Evolutionary conservation across 1,140 invertebrate genomes (phyloP).

Genomic region (Paraescarpia echinospica): DNA sequence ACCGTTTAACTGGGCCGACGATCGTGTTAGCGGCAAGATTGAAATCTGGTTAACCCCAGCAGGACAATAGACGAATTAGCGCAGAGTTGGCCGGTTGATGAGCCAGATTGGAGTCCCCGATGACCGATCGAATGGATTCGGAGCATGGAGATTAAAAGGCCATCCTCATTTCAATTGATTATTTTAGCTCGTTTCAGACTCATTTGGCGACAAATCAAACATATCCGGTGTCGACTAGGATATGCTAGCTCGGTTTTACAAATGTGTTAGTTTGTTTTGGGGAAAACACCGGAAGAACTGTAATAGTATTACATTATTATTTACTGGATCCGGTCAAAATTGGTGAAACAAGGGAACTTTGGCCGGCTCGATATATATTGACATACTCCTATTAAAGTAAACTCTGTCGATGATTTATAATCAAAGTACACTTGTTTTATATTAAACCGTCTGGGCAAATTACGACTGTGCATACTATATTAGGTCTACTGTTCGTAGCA

Average conservation of each 20-base stretch:
- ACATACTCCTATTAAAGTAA: too few species aligned
- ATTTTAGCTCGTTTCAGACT: background rate
- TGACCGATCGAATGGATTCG: background rate
- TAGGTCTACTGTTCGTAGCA: too few species aligned
- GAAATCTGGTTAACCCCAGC: background rate
- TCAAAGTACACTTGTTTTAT: too few species aligned
- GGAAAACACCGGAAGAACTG: background rate
- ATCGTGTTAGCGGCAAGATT: background rate
- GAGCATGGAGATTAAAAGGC: background rate
- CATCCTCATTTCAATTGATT: background rate
- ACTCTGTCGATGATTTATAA: too few species aligned
- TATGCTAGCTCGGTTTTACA: background rate
- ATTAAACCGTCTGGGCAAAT: too few species aligned
- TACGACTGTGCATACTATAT: too few species aligned
- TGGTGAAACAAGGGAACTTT: too few species aligned
- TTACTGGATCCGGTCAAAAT: too few species aligned
- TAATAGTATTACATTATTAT: background rate
- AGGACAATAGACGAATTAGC: background rate
- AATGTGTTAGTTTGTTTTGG: background rate
- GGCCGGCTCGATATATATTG: too few species aligned
- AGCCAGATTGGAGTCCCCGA: background rate
- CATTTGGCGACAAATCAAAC: background rate
- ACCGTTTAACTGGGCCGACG: background rate
- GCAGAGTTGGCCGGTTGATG: background rate
- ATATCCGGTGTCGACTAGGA: background rate